These are phyloP conservation scores for Brachypterus glaber DNA, from an alignment of 2,888 invertebrate genomes.

Conservation along the genomic window DNA sequence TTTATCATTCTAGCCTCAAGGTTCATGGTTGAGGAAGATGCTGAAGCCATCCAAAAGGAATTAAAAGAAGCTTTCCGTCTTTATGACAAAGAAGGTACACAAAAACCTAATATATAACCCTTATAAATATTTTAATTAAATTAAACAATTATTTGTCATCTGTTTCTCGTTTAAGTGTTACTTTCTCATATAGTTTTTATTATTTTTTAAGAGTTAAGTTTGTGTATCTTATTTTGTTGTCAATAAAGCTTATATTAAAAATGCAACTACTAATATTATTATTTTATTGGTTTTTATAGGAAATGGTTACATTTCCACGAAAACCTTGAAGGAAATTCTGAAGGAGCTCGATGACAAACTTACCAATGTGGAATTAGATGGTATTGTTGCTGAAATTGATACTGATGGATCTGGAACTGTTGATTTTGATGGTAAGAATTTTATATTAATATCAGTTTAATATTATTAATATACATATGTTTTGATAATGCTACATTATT, in stretches of 20 bases:
- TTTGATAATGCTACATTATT: no score
- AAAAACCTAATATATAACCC: slow-evolving; percentile 13
- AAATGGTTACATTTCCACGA: slow-evolving; percentile 85
- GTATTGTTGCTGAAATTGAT: slow-evolving; percentile 96
- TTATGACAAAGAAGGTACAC: slow-evolving; percentile 65
- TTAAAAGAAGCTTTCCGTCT: slow-evolving; percentile 85
- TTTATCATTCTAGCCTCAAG: slow-evolving; percentile 69
- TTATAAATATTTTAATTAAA: no score
- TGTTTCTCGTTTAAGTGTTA: no score
- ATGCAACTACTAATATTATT: no score
- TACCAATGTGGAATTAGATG: slow-evolving; percentile 82
- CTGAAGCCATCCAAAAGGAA: slow-evolving; percentile 80
- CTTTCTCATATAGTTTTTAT: no score
- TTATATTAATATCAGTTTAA: neutral
- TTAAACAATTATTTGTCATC: no score
- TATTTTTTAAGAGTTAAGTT: neutral
- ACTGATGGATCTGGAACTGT: slow-evolving; percentile 94
- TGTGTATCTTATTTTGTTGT: no score
- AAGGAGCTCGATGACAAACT: slow-evolving; percentile 89
- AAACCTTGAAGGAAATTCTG: slow-evolving; percentile 79
- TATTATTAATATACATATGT: no score
- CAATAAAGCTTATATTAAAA: slow-evolving; percentile 2
- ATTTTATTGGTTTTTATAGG: slow-evolving; percentile 46
- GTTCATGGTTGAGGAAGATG: slow-evolving; percentile 75
- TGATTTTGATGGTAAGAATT: slow-evolving; percentile 81